A percentile compares a stretch with the other conserved stretches of the same genome.
Conservation (phyloP, 1,140 invertebrate species). For the Caenorhabditis briggsae region DNA sequence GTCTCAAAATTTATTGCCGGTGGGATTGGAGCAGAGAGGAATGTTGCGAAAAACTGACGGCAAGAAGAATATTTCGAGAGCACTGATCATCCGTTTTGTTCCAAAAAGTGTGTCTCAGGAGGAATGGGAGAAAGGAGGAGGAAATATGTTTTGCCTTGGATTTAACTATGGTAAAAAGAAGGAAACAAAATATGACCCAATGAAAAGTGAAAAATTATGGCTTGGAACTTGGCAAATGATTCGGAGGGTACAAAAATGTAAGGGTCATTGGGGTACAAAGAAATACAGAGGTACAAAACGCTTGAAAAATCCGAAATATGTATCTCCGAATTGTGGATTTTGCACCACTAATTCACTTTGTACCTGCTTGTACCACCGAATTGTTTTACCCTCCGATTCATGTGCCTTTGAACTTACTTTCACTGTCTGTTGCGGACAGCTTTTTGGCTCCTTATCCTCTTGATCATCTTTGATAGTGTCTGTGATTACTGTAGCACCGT, state of each 20-base stretch:
- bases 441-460: slow-evolving; percentile 69
- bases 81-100: slow-evolving; percentile 45
- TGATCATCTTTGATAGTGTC: slow-evolving; percentile 76
- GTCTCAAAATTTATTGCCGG: slow-evolving; percentile 41
- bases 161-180: slow-evolving; percentile 1
- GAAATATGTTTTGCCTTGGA: slow-evolving; percentile 14
- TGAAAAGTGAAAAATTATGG: not conserved
- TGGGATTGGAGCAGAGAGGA: slow-evolving; percentile 10
- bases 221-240: too few relatives aligned
- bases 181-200: not conserved
- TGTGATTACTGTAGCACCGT: slow-evolving; percentile 75
- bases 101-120: slow-evolving; percentile 28
- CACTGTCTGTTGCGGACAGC: slow-evolving; percentile 73
- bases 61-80: slow-evolving; percentile 7
- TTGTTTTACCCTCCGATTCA: too few relatives aligned
- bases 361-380: too few relatives aligned
- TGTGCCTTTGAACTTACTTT: too few relatives aligned
- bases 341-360: too few relatives aligned
- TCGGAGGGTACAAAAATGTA: too few relatives aligned
- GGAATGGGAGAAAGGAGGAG: not conserved
- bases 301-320: too few relatives aligned
- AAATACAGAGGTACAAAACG: not conserved
- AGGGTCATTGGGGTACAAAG: too few relatives aligned
- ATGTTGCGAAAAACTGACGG: slow-evolving; percentile 5
- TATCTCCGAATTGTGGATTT: too few relatives aligned